Percentiles rank a stretch among this genome's conserved stretches.
These are phyloP conservation scores for Chrysoperla carnea DNA, from an alignment of 1,140 invertebrate species.

Conservation along the genomic window DNA sequence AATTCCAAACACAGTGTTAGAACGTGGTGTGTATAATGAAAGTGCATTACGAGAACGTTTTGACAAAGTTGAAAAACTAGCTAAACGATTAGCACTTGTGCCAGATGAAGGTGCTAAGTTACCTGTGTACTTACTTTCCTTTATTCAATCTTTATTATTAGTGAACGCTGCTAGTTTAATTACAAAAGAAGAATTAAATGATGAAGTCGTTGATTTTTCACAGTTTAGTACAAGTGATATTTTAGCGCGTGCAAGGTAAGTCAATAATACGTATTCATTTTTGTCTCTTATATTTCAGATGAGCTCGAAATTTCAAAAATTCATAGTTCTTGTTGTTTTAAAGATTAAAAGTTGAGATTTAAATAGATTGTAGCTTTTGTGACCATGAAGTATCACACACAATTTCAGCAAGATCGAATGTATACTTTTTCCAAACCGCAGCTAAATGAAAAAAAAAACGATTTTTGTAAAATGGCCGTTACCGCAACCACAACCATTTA, in stretches of 20 bases:
- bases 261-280: neutral
- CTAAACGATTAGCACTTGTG: constrained; percentile 60
- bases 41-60: constrained; percentile 71
- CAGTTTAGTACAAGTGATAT: constrained; percentile 72
- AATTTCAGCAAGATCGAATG: no score
- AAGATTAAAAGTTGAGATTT: no score
- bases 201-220: constrained; percentile 47
- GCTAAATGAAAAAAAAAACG: no score
- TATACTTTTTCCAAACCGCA: no score
- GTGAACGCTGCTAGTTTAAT: constrained; percentile 44
- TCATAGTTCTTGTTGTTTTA: no score
- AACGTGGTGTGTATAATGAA: constrained; percentile 73
- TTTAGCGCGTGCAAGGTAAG: constrained; percentile 65
- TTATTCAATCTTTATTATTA: constrained; percentile 59
- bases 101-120: constrained; percentile 65
- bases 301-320: no score
- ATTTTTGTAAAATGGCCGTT: no score
- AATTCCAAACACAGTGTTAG: constrained; percentile 56
- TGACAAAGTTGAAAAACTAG: constrained; percentile 51
- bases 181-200: constrained; percentile 45
- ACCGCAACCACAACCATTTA: no score
- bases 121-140: constrained; percentile 72
- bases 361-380: no score
- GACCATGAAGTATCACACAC: no score
- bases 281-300: neutral